Base-by-base conservation (phyloP, 2,888 invertebrate genomes). In the Heliconius charithonia region DNA sequence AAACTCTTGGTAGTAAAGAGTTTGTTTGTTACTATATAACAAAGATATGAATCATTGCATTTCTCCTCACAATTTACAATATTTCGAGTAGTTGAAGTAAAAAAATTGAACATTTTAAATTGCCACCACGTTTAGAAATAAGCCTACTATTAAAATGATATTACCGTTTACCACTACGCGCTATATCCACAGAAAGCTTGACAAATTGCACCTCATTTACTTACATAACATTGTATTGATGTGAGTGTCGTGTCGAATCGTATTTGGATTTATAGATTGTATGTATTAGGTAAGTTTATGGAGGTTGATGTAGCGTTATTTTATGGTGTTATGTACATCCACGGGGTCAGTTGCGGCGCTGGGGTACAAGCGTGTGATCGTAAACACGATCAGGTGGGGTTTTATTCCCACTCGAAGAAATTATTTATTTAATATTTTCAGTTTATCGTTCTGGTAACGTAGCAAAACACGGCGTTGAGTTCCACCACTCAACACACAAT, bases 171-270 rank as follows among this genome's bases (percentile, higher is more conserved):
- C 29, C 56, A 77, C 65, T 77, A 77, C 29, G 51, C 22, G 71
- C 25, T 65, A 51, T 77, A 77, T 72, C 65, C 51, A 77, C 71
- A 71, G 77, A 77, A 65, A 77, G 77, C 77, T 63, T 77, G 59
- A 63, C 77, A 63, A 77, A 77, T 77, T 51, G 77, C 45, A 51
- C 27, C 45, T 41, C 56, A 37, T 56, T 32, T 37, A 56, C 71
- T 71, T 71, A 71, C 56, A 71, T 71, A 71, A 71, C 71, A 29
- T 29, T 25, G 32, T 32, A 71, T 71, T 56, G 56, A 51, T 51
- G 71, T 32, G 71, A n/a, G 32, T 45, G 22, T 32, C 65, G 65
- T 67, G 37, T 71, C 65, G 13, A 67, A 67, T 67, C 37, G 41
- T 67, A 67, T 67, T 67, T 67, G 37, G 67, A 67, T 67, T 66